Evolutionary conservation across 92 coral and sea anemone species (phyloP), one percentile per base, ranked within the genome.

Genomic region (Epizoanthus scotinus): DNA sequence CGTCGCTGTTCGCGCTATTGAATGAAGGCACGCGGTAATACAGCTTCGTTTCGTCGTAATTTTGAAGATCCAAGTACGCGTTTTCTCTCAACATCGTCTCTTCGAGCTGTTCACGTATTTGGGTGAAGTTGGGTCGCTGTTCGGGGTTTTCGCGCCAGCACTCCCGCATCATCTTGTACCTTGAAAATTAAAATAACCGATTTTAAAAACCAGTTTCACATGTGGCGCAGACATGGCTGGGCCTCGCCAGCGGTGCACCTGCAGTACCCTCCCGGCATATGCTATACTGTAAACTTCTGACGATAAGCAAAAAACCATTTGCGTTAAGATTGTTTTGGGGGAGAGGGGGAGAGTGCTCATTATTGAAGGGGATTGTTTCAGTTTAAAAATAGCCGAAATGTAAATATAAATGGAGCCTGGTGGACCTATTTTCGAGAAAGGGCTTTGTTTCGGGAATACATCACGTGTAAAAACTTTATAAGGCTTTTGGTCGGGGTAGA

Each of bases 11-110:
- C 2, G n/a, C 81, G 68, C 97, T 92, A 82, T 90, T 84, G 68
- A 89, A 92, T 22, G 97, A 92, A 24, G 97, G 93, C 26, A 90
- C 97, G 28, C 89, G 88, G 63, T 92, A 92, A 79, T 85, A 92
- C 54, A 87, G 90, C 19, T 87, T 67, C 31, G 91, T 60, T 78
- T 90, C 97, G 79, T 92, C 97, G 56, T 84, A 64, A 29, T 72
- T 85, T 70, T 87, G 84, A 31, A 91, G 91, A 80, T 92, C 91
- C 60, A 92, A 86, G 77, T 92, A 92, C 3, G 97, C 86, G 24
- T 87, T 92, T 47, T 92, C 93, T n/a, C 71, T 49, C 77, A 84
- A 81, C 90, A 92, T 85, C 89, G 88, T 85, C 36, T 79, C 85
- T 73, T 92, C 97, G 29, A 92, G 82, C 27, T 77, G 61, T 58